Evolutionary conservation across 2,797 vertebrate species (phyloP).

Genomic region (Semaprochilodus insignis): DNA sequence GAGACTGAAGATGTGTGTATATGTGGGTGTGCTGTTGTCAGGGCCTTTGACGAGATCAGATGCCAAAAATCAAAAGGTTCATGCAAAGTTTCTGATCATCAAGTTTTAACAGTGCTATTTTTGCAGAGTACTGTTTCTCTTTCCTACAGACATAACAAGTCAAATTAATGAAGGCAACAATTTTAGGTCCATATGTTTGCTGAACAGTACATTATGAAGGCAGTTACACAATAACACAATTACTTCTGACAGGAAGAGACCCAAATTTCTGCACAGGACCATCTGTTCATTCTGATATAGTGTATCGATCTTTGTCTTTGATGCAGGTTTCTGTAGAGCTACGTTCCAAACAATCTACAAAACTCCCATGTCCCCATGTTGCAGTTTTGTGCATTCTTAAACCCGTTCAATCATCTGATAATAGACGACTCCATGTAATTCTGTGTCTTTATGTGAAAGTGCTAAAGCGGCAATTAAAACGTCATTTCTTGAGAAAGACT

Average conservation of each 20-base stretch:
- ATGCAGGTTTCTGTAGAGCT: conserved; percentile 8
- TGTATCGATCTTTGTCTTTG: conserved; percentile 13
- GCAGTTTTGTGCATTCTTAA: conserved; percentile 23
- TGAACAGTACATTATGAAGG: not conserved
- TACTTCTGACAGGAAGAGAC: not conserved
- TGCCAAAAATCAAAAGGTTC: not conserved
- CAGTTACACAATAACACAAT: not conserved
- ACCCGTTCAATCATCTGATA: conserved; percentile 34
- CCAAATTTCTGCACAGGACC: not conserved
- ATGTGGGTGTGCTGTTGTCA: conserved; percentile 24
- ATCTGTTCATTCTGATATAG: not conserved
- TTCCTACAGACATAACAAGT: not conserved
- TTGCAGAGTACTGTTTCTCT: not conserved
- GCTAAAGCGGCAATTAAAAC: conserved; percentile 51
- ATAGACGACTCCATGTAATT: conserved; percentile 38
- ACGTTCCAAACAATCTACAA: not conserved
- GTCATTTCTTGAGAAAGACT: conserved; percentile 39
- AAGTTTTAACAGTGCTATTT: not conserved
- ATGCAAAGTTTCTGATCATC: conserved; percentile 15
- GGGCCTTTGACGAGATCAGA: not conserved
- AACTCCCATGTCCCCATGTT: conserved; percentile 9
- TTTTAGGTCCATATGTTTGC: not conserved
- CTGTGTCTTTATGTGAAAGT: conserved; percentile 32
- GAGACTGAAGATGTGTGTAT: conserved; percentile 19
- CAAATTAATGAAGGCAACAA: no score